Conservation (phyloP, 2,888 invertebrate species). For the Archips crataeganus region DNA sequence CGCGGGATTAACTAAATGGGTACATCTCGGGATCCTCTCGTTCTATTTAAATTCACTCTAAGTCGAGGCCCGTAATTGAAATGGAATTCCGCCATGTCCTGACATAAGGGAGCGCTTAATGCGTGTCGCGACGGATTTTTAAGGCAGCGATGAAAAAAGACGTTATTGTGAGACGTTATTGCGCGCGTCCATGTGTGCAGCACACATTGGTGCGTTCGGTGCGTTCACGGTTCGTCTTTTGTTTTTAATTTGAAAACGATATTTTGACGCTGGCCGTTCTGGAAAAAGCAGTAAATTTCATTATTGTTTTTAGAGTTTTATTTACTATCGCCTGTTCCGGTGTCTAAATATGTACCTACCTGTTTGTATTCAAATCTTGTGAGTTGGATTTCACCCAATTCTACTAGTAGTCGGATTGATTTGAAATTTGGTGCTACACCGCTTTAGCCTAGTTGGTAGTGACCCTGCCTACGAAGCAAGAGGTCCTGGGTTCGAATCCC, state of each 20-base stretch:
- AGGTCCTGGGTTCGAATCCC: too few species aligned
- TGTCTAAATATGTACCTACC: too few species aligned
- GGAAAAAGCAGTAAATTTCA: too few species aligned
- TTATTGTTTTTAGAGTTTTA: too few species aligned
- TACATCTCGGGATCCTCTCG: slow-evolving; percentile 54
- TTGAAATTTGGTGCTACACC: too few species aligned
- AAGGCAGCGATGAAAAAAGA: slow-evolving; percentile 27
- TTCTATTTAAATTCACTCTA: slow-evolving; percentile 68
- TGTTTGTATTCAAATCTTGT: too few species aligned
- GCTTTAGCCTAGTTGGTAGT: too few species aligned
- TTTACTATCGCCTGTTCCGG: too few species aligned
- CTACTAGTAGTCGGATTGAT: too few species aligned
- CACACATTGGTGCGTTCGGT: background rate
- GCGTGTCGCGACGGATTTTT: slow-evolving; percentile 45
- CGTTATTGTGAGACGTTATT: slow-evolving; percentile 12
- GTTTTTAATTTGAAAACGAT: background rate
- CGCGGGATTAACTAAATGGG: slow-evolving; percentile 68
- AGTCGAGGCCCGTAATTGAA: slow-evolving; percentile 71
- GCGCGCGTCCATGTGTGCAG: slow-evolving; percentile 17
- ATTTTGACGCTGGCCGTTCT: background rate
- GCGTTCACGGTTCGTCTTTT: background rate
- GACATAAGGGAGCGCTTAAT: slow-evolving; percentile 50
- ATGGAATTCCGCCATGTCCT: slow-evolving; percentile 67
- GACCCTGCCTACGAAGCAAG: too few species aligned
- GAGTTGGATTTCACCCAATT: too few species aligned